Percentiles rank a stretch among this genome's conserved stretches.
Evolutionary conservation across 2,113 vertebrate genomes (phyloP).

Genomic region (Garra rufa): DNA sequence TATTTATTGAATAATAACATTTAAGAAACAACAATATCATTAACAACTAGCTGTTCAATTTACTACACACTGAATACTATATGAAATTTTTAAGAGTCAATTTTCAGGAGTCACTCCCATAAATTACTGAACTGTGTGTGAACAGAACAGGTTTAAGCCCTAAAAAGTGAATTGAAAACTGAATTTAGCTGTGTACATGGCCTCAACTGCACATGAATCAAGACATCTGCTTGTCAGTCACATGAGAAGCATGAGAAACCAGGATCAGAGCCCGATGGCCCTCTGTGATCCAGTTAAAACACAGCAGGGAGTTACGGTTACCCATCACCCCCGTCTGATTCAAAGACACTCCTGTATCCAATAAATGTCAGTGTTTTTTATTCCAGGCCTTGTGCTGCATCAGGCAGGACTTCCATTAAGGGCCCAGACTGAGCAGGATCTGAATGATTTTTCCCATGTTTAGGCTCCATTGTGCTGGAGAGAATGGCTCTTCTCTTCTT

Average conservation of each 20-base stretch:
- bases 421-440: conserved; percentile 8
- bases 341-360: background rate
- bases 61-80: no score
- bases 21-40: no score
- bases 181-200: background rate
- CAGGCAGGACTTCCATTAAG: conserved; percentile 34
- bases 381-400: conserved; percentile 39
- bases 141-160: background rate
- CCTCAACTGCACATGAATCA: conserved; percentile 2
- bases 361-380: conserved; percentile 48
- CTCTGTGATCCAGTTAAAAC: conserved; percentile 42
- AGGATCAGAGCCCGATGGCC: conserved; percentile 27
- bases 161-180: no score
- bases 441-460: conserved; percentile 19
- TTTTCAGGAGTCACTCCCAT: background rate
- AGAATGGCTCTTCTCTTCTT: conserved; percentile 10
- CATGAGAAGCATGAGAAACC: background rate
- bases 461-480: background rate
- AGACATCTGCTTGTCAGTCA: conserved; percentile 17
- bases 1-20: no score
- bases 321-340: background rate
- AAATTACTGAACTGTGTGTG: background rate
- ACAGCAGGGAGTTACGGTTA: conserved; percentile 5
- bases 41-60: no score
- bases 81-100: background rate